phyloP scores from a whole-genome alignment of 2,888 invertebrate genomes.

The Drosophila paramelanica region DNA sequence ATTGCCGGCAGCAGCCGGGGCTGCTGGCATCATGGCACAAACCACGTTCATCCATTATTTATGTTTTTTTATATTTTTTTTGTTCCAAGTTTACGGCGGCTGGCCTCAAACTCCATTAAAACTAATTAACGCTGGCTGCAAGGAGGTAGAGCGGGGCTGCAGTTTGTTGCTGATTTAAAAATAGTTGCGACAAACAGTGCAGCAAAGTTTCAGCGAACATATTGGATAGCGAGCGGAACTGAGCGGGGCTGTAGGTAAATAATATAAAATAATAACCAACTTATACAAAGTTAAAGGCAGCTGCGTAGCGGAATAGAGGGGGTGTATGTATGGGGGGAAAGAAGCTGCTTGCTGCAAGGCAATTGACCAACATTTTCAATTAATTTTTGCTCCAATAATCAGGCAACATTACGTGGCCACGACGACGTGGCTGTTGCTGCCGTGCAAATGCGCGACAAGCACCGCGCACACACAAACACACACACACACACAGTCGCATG shows the following conservation, averaged over 20 bases:
- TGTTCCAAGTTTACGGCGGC: constrained; percentile 15
- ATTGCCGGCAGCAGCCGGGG: not conserved
- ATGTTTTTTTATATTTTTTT: not conserved
- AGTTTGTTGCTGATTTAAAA: constrained; percentile 29
- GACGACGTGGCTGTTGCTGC: constrained; percentile 37
- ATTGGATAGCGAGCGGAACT: not conserved
- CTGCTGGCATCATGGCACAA: constrained; percentile 1
- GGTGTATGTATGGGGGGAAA: not conserved
- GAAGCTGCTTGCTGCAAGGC: constrained; percentile 51
- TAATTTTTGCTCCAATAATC: constrained; percentile 84
- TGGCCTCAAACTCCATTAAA: constrained; percentile 58
- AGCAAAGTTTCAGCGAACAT: constrained; percentile 30
- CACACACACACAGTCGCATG: not conserved
- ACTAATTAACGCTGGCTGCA: constrained; percentile 60
- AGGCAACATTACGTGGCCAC: constrained; percentile 60
- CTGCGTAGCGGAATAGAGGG: constrained; percentile 14
- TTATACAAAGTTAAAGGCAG: constrained; percentile 25
- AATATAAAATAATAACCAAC: constrained; percentile 59
- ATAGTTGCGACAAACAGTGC: constrained; percentile 34
- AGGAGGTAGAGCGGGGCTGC: not conserved
- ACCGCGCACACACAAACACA: not conserved
- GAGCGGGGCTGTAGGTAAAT: constrained; percentile 27
- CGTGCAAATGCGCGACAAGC: constrained; percentile 50
- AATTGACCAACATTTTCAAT: constrained; percentile 84
- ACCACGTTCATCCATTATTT: constrained; percentile 8